These are phyloP conservation scores for Bombus superbus DNA, from an alignment of 1,140 invertebrate genomes.

Conservation along the genomic window DNA sequence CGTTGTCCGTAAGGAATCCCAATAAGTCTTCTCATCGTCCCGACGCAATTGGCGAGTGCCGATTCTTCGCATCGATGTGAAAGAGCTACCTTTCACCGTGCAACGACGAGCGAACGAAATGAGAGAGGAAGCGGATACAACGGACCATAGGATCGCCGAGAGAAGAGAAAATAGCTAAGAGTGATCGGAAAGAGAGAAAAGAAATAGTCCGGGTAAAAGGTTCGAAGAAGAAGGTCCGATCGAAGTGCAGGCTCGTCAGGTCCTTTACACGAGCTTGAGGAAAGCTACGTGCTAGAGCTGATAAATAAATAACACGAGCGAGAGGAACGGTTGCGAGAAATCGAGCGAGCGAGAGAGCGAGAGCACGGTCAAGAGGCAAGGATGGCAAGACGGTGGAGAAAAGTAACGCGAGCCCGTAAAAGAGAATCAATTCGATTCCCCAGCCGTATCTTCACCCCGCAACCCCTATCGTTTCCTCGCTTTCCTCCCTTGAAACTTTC, in stretches of 20 bases:
- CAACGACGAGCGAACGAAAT: constrained; percentile 12
- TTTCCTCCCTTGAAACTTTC: constrained; percentile 47
- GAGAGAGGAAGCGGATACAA: not conserved
- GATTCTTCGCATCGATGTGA: constrained; percentile 38
- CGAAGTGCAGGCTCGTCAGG: constrained; percentile 29
- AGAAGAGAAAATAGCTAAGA: not conserved
- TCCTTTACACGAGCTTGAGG: constrained; percentile 46
- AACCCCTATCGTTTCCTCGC: constrained; percentile 69
- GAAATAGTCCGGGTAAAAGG: constrained; percentile 3
- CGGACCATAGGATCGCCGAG: not conserved
- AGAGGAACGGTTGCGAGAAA: not conserved
- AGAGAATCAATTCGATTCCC: constrained; percentile 82
- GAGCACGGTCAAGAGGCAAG: constrained; percentile 72
- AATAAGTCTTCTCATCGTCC: constrained; percentile 42
- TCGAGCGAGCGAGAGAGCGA: not conserved
- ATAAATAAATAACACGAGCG: constrained; percentile 76
- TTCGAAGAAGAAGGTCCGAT: constrained; percentile 22
- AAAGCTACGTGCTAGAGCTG: constrained; percentile 57
- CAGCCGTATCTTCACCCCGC: constrained; percentile 52
- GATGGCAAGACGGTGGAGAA: constrained; percentile 69
- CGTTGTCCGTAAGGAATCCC: constrained; percentile 54
- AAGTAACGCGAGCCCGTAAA: constrained; percentile 78
- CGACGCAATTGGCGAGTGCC: constrained; percentile 47
- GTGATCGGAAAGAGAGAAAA: not conserved
- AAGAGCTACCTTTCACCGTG: constrained; percentile 25